Conservation (phyloP, 2,888 invertebrate genomes). For the Machimus rusticus region DNA sequence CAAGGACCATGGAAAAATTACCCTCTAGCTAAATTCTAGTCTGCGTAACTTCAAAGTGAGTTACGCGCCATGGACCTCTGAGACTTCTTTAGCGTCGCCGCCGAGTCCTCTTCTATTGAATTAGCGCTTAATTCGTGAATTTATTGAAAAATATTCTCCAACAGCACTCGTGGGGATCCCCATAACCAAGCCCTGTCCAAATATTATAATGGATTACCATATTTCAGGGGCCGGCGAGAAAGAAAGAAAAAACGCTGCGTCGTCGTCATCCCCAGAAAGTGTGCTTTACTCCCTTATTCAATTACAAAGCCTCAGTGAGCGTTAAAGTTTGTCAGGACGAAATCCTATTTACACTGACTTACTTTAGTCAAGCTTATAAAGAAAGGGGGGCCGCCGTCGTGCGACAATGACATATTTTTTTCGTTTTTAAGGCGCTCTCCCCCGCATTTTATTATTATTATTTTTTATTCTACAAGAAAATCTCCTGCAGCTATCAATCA, state of each 20-base stretch:
- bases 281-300: constrained; percentile 16
- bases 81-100: not conserved
- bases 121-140: not conserved
- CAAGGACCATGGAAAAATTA: not conserved
- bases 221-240: not conserved
- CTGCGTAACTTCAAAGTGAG: not conserved
- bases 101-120: not conserved
- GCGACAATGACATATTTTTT: constrained; percentile 8
- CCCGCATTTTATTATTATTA: not conserved
- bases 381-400: not conserved
- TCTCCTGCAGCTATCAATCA: constrained; percentile 23
- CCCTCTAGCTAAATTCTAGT: not conserved
- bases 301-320: constrained; percentile 3
- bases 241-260: not conserved
- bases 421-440: not conserved
- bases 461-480: constrained; percentile 6
- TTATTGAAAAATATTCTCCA: not conserved
- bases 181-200: not conserved
- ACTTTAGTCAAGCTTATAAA: constrained; percentile 12
- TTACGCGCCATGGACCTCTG: not conserved
- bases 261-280: not conserved
- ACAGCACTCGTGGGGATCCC: not conserved
- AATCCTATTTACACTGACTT: constrained; percentile 23
- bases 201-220: not conserved
- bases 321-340: constrained; percentile 9